phyloP scores from a whole-genome alignment of 2,888 invertebrate genomes.

The Apeira syringaria region DNA sequence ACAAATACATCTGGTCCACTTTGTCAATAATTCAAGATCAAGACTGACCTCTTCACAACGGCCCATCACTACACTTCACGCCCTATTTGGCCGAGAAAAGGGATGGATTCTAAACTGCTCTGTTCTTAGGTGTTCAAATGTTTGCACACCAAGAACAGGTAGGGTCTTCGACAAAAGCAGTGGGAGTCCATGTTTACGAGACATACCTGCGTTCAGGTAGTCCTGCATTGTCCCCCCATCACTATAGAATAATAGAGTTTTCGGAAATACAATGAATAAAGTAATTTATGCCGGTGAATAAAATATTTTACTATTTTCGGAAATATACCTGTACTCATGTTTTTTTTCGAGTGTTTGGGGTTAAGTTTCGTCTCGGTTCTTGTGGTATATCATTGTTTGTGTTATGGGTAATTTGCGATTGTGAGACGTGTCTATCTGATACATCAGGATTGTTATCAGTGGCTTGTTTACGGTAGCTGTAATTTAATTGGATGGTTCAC shows the following conservation, averaged over 20 bases:
- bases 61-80: conserved; percentile 34
- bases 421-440: conserved; percentile 50
- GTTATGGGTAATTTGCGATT: conserved; percentile 77
- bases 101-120: conserved; percentile 40
- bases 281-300: conserved; percentile 71
- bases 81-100: conserved; percentile 34
- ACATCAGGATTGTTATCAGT: conserved; percentile 46
- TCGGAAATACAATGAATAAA: conserved; percentile 78
- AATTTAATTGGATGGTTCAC: conserved; percentile 65
- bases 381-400: conserved; percentile 71
- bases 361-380: conserved; percentile 66
- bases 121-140: conserved; percentile 46
- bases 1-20: not conserved
- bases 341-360: conserved; percentile 61
- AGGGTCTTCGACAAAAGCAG: conserved; percentile 72
- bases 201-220: conserved; percentile 77
- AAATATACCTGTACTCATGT: conserved; percentile 62
- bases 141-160: conserved; percentile 77
- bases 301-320: conserved; percentile 73
- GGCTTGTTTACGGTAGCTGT: conserved; percentile 43
- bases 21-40: conserved; percentile 10
- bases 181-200: conserved; percentile 71
- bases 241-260: conserved; percentile 77
- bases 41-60: conserved; percentile 16
- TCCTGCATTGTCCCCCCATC: conserved; percentile 63